phyloP scores from a whole-genome alignment of 2,797 vertebrate genomes.

The Ctenopoma kingsleyae region DNA sequence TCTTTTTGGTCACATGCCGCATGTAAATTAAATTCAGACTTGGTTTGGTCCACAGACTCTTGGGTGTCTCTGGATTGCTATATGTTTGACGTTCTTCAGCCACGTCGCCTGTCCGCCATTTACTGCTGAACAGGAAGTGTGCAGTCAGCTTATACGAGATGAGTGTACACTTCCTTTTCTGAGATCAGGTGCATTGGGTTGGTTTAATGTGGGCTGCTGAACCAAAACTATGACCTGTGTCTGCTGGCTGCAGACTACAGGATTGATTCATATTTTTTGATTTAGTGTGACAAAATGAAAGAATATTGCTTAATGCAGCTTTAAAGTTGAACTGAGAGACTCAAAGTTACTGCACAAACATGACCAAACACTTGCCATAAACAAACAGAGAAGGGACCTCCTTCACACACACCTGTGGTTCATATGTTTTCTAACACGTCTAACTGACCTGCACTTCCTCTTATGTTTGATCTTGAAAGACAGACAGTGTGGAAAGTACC shows the following conservation, averaged over 20 bases:
- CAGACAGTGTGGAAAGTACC: constrained; percentile 66
- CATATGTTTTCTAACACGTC: constrained; percentile 16
- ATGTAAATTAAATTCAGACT: constrained; percentile 74
- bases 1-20: constrained; percentile 78
- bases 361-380: background rate
- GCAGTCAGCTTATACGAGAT: constrained; percentile 44
- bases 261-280: constrained; percentile 15
- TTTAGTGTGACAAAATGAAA: constrained; percentile 3
- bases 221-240: constrained; percentile 34
- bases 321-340: constrained; percentile 38
- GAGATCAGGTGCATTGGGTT: constrained; percentile 52
- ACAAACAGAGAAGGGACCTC: background rate
- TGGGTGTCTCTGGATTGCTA: constrained; percentile 67
- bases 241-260: constrained; percentile 23
- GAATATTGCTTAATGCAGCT: constrained; percentile 74
- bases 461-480: constrained; percentile 46
- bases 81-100: constrained; percentile 61
- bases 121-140: constrained; percentile 61
- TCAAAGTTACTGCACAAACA: background rate
- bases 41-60: constrained; percentile 72
- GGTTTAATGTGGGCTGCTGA: constrained; percentile 32
- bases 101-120: constrained; percentile 57
- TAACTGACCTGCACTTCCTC: constrained; percentile 53
- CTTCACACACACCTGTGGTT: background rate
- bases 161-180: constrained; percentile 51